Percentiles rank a stretch among this genome's conserved stretches.
Evolutionary conservation across 1,140 invertebrate species (phyloP).

Genomic region (Spodoptera litura): DNA sequence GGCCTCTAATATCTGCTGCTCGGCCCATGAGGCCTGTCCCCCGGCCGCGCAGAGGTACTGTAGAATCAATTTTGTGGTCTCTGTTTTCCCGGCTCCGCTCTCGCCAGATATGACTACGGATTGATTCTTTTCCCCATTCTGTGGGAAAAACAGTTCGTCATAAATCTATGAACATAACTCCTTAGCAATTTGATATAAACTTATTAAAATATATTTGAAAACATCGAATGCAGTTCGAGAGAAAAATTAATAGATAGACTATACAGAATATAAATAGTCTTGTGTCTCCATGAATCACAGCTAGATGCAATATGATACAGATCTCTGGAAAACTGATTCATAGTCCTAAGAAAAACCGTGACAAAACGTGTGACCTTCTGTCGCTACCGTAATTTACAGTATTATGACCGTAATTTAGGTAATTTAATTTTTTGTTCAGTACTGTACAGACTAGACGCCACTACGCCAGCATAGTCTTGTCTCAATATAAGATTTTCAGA

Average conservation of each 20-base stretch:
- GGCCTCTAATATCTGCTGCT: slow-evolving; percentile 97
- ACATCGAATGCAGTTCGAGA: too few relatives aligned
- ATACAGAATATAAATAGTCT: background rate
- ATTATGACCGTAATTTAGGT: too few relatives aligned
- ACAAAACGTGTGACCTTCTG: background rate
- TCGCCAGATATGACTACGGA: slow-evolving; percentile 99
- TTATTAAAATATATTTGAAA: too few relatives aligned
- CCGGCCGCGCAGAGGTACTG: slow-evolving; percentile 97
- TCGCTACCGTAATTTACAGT: too few relatives aligned
- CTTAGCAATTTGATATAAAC: background rate
- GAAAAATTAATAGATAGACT: background rate
- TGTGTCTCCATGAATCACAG: slow-evolving; percentile 32
- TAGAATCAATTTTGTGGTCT: slow-evolving; percentile 97
- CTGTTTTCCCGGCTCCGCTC: slow-evolving; percentile 98
- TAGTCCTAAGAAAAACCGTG: slow-evolving; percentile 17
- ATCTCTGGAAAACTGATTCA: slow-evolving; percentile 35
- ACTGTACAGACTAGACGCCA: too few relatives aligned
- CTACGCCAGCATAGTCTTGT: too few relatives aligned
- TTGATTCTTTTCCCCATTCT: slow-evolving; percentile 88
- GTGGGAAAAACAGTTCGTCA: background rate
- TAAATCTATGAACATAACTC: background rate
- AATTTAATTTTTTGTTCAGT: too few relatives aligned
- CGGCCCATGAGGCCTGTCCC: slow-evolving; percentile 92
- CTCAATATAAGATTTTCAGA: too few relatives aligned
- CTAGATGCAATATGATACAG: slow-evolving; percentile 2